Percentiles rank a stretch among this genome's conserved stretches.
These are phyloP conservation scores for Tupaia chinensis DNA, from an alignment of 2,113 vertebrate species.

Conservation along the genomic window DNA sequence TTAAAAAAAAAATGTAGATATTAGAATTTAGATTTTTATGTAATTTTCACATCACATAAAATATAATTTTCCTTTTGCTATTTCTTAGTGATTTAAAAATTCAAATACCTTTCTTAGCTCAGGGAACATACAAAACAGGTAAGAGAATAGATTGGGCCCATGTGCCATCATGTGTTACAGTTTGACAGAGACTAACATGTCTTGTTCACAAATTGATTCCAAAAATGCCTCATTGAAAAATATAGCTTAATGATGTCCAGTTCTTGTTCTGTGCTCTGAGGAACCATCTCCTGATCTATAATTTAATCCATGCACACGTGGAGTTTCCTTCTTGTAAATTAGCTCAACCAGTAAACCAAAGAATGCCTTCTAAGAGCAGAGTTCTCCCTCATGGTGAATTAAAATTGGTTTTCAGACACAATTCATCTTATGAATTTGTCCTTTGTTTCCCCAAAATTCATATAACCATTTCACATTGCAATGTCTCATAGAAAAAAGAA, in stretches of 20 bases:
- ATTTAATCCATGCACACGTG: background rate
- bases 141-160: background rate
- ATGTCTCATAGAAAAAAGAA: background rate
- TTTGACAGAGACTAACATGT: background rate
- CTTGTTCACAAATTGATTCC: constrained; percentile 4
- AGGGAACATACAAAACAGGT: background rate
- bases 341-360: constrained; percentile 6
- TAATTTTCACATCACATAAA: constrained; percentile 6
- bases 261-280: background rate
- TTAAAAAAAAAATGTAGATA: constrained; percentile 18
- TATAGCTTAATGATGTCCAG: background rate
- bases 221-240: background rate
- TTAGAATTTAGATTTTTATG: constrained; percentile 29
- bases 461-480: constrained; percentile 4
- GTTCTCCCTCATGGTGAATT: background rate
- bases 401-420: constrained; percentile 1
- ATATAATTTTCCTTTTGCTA: background rate
- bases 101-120: constrained; percentile 2
- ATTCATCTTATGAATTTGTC: background rate
- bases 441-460: background rate
- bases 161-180: background rate
- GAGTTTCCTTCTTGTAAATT: constrained; percentile 1
- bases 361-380: background rate
- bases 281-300: background rate
- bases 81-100: constrained; percentile 17